Evolutionary conservation across 2,888 invertebrate genomes (phyloP).

Genomic region (Pachydiplax longipennis): DNA sequence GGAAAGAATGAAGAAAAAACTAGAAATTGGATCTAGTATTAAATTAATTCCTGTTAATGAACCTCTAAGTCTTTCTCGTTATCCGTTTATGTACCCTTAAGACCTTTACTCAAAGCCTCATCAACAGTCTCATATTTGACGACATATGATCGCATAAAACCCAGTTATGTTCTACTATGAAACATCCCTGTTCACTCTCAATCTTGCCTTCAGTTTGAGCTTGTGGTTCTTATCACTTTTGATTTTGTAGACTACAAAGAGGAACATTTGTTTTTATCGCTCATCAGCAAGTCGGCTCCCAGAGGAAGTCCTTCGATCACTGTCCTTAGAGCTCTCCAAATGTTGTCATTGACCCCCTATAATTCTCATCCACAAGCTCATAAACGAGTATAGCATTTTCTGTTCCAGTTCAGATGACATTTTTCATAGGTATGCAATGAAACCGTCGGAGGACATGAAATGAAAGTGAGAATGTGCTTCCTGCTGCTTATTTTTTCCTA

Average conservation of each 20-base stretch:
- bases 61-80: too few relatives aligned
- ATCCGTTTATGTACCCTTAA: too few relatives aligned
- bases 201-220: neutral
- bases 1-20: too few relatives aligned
- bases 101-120: too few relatives aligned
- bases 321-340: neutral
- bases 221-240: neutral
- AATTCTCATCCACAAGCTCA: neutral
- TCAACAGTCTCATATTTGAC: too few relatives aligned
- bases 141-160: too few relatives aligned
- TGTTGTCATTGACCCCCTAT: neutral
- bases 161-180: too few relatives aligned
- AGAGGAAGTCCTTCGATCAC: constrained; percentile 14
- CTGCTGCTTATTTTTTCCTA: constrained; percentile 9
- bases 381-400: neutral
- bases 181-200: neutral
- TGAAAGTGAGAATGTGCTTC: constrained; percentile 11
- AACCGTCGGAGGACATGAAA: neutral
- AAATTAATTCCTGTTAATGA: too few relatives aligned
- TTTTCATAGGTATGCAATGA: neutral
- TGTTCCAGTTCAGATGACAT: neutral
- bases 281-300: neutral
- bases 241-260: neutral
- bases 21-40: too few relatives aligned
- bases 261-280: constrained; percentile 31